phyloP scores from a whole-genome alignment of 2,888 invertebrate species.

The Drosophila atroscutellata region DNA sequence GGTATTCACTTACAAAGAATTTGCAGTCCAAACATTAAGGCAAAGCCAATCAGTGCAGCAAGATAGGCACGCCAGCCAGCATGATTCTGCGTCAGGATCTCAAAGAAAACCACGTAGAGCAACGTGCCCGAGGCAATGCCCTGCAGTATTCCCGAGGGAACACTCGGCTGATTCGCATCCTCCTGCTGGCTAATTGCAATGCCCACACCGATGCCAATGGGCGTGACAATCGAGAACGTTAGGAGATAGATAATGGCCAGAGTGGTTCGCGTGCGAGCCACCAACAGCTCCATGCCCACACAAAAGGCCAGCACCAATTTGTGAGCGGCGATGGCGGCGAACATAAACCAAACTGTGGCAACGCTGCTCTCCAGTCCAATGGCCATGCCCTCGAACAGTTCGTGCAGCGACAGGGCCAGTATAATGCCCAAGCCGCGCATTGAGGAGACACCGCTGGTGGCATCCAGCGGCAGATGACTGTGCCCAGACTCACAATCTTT shows the following conservation, averaged over 20 bases:
- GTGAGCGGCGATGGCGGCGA: constrained; percentile 93
- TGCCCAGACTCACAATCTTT: constrained; percentile 29
- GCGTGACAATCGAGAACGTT: constrained; percentile 92
- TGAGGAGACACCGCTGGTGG: constrained; percentile 71
- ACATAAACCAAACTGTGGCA: constrained; percentile 90
- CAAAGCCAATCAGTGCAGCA: constrained; percentile 89
- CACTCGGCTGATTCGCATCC: constrained; percentile 87
- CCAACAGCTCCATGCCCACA: constrained; percentile 93
- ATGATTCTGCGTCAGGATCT: constrained; percentile 89
- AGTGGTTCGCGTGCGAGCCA: constrained; percentile 88
- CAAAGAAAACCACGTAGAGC: constrained; percentile 98
- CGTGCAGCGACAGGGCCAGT: constrained; percentile 93
- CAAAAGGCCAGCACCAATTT: constrained; percentile 95
- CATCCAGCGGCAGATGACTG: constrained; percentile 72
- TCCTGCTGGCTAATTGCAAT: constrained; percentile 89
- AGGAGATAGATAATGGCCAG: constrained; percentile 89
- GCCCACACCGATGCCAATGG: constrained; percentile 89
- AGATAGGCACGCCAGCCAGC: constrained; percentile 88
- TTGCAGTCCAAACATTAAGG: constrained; percentile 90
- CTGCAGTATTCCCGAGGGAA: constrained; percentile 89
- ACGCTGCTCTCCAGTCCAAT: constrained; percentile 90
- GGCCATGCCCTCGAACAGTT: constrained; percentile 93
- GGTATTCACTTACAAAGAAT: constrained; percentile 77
- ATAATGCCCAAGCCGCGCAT: constrained; percentile 92
- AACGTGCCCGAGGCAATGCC: constrained; percentile 93